Conservation (phyloP, 1,140 invertebrate genomes). For the Tachypleus tridentatus region DNA sequence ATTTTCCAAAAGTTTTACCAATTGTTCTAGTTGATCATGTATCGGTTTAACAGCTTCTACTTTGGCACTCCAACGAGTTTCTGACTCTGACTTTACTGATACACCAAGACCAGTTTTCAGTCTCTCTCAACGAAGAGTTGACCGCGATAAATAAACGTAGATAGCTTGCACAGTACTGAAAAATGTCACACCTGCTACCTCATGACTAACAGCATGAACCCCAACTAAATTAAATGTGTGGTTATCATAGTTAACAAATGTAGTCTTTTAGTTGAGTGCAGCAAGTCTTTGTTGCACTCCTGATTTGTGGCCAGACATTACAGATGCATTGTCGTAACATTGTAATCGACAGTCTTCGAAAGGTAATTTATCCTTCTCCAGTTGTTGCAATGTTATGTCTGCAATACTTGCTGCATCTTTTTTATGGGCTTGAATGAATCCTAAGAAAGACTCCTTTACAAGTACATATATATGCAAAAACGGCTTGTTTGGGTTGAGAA, state of each 20-base stretch:
- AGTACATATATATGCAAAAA: no score
- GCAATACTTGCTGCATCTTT: no score
- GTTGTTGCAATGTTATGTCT: no score
- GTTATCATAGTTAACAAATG: constrained; percentile 3
- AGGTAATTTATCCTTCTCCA: no score
- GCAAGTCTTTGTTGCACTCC: no score
- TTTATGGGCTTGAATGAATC: no score
- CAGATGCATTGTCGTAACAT: no score
- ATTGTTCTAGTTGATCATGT: constrained; percentile 1
- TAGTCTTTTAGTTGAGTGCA: constrained; percentile 13
- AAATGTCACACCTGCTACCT: constrained; percentile 3
- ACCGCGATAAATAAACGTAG: constrained; percentile 5
- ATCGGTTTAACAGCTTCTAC: not conserved
- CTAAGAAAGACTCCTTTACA: no score
- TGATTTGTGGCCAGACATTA: no score
- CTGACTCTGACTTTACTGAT: not conserved
- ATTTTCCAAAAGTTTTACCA: no score
- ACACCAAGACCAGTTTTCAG: constrained; percentile 1
- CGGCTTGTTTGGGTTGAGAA: no score
- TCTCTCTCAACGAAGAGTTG: constrained; percentile 2
- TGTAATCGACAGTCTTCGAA: no score
- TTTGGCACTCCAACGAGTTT: not conserved
- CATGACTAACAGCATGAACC: constrained; percentile 5
- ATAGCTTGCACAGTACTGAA: constrained; percentile 5
- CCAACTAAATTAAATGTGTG: constrained; percentile 9